Evolutionary conservation across 2,888 invertebrate species (phyloP).

Genomic region (Theretra japonica): DNA sequence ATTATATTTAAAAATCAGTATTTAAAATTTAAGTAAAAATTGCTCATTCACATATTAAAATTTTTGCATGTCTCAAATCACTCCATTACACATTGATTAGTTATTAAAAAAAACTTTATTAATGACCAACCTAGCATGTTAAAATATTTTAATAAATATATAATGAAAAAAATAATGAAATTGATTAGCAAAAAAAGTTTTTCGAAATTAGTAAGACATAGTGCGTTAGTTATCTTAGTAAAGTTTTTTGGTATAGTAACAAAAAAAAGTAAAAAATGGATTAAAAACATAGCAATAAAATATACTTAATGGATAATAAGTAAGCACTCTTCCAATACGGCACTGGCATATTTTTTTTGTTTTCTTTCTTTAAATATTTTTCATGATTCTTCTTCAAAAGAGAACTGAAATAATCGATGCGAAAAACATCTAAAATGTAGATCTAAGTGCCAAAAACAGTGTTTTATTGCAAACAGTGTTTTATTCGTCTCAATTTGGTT

Average conservation of each 20-base stretch:
- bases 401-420: conserved; percentile 15
- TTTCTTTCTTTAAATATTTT: not conserved
- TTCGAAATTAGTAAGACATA: conserved; percentile 64
- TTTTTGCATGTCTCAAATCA: conserved; percentile 66
- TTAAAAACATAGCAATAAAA: conserved; percentile 70
- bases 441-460: conserved; percentile 34
- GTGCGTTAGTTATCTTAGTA: conserved; percentile 67
- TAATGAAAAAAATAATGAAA: conserved; percentile 58
- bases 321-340: conserved; percentile 64
- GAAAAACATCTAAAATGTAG: conserved; percentile 30
- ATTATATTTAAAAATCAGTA: conserved; percentile 37
- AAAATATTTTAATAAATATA: conserved; percentile 71
- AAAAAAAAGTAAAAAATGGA: conserved; percentile 53
- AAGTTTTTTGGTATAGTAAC: conserved; percentile 46
- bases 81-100: conserved; percentile 61
- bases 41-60: conserved; percentile 72
- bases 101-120: conserved; percentile 65
- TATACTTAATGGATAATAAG: conserved; percentile 57
- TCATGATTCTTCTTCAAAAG: conserved; percentile 20
- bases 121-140: conserved; percentile 78
- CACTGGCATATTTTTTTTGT: conserved; percentile 42
- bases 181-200: conserved; percentile 55
- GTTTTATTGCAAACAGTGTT: not conserved
- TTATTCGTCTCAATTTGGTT: not conserved
- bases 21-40: conserved; percentile 56